Percentiles rank a stretch among this genome's conserved stretches.
Conservation (phyloP, 2,113 vertebrate genomes). For the Hylia prasina region DNA sequence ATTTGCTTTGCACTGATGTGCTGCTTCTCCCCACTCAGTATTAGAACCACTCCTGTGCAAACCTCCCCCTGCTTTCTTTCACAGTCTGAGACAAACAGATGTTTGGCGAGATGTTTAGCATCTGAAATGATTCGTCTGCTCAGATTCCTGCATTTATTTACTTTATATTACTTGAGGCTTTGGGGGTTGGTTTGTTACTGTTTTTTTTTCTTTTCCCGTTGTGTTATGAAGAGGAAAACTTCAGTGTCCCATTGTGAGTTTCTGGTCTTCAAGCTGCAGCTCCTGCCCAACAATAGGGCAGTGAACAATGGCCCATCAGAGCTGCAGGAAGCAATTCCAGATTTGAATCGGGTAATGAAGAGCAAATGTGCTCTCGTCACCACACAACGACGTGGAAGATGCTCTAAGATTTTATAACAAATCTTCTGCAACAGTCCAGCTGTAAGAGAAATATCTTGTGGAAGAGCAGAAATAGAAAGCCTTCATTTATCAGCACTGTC, state of each 20-base stretch:
- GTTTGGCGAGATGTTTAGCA: neutral
- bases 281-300: slow-evolving; percentile 21
- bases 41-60: neutral
- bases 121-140: neutral
- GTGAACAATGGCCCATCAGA: slow-evolving; percentile 61
- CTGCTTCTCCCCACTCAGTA: neutral
- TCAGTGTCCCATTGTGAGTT: slow-evolving; percentile 40
- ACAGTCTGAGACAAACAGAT: neutral
- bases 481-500: slow-evolving; percentile 24
- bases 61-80: neutral
- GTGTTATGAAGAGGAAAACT: slow-evolving; percentile 34
- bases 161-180: neutral
- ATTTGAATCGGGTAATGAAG: slow-evolving; percentile 47
- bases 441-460: slow-evolving; percentile 46
- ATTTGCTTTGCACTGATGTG: neutral
- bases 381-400: slow-evolving; percentile 43
- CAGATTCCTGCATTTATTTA: slow-evolving; percentile 1
- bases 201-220: neutral
- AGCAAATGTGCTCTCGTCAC: slow-evolving; percentile 42
- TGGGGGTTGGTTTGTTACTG: neutral
- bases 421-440: slow-evolving; percentile 59
- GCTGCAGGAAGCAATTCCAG: slow-evolving; percentile 55
- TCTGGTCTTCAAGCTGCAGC: neutral
- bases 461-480: slow-evolving; percentile 42
- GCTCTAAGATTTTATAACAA: slow-evolving; percentile 47